Conservation (phyloP, 2,797 vertebrate species). For the Protosalanx chinensis region DNA sequence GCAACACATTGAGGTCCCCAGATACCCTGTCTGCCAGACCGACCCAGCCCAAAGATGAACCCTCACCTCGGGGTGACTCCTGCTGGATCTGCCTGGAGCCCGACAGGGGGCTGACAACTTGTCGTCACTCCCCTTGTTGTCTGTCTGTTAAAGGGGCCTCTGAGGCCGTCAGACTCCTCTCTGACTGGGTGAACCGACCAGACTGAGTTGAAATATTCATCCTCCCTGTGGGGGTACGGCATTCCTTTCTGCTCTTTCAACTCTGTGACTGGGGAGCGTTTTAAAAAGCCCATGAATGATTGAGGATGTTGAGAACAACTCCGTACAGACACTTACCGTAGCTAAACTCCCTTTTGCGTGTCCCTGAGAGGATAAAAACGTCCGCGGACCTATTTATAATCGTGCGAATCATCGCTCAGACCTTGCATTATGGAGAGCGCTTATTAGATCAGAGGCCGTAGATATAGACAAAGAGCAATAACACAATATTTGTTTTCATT, state of each 20-base stretch:
- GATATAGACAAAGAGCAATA: neutral
- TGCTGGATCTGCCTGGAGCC: conserved; percentile 28
- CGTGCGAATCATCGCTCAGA: conserved; percentile 2
- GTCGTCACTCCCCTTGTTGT: conserved; percentile 22
- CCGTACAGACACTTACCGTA: conserved; percentile 8
- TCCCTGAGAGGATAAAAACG: conserved; percentile 9
- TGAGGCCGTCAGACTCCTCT: neutral
- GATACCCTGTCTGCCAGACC: conserved; percentile 16
- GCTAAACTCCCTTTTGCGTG: conserved; percentile 7
- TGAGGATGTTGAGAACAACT: conserved; percentile 18
- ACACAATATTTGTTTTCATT: neutral
- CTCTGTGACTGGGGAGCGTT: conserved; percentile 5
- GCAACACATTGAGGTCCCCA: neutral
- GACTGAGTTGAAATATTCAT: neutral
- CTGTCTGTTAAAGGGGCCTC: conserved; percentile 22
- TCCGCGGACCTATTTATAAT: conserved; percentile 3
- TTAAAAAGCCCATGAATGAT: conserved; percentile 23
- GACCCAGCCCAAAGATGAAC: conserved; percentile 26
- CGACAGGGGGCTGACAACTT: conserved; percentile 34
- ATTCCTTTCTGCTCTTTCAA: conserved; percentile 25
- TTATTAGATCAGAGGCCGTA: neutral
- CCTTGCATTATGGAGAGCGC: too few relatives aligned
- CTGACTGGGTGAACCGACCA: neutral
- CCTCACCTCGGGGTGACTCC: conserved; percentile 29
- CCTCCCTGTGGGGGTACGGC: conserved; percentile 7